Conservation (phyloP, 2,888 invertebrate species). For the Oligia strigilis region DNA sequence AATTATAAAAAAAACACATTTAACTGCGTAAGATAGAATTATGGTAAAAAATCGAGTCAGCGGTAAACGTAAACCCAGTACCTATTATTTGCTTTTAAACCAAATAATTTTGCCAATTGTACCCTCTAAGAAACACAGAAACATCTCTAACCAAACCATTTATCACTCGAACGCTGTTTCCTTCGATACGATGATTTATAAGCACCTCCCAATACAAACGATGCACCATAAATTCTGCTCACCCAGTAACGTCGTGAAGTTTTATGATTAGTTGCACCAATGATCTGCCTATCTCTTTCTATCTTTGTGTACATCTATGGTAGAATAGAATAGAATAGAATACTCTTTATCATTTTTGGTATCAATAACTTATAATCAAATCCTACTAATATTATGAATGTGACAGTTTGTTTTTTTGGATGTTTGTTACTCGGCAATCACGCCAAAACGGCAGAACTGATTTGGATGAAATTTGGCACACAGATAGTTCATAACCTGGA, state of each 20-base stretch:
- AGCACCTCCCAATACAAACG: conserved; percentile 50
- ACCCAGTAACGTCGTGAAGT: conserved; percentile 52
- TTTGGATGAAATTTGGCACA: too few species aligned
- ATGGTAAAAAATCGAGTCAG: neutral
- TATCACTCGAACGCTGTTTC: conserved; percentile 52
- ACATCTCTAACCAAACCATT: conserved; percentile 12
- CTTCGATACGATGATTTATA: conserved; percentile 62
- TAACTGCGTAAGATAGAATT: neutral
- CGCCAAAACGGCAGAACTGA: too few species aligned
- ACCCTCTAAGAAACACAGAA: neutral
- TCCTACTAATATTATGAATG: too few species aligned
- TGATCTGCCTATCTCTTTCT: neutral
- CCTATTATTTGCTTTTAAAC: neutral
- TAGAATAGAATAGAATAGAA: too few species aligned
- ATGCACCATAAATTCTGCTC: conserved; percentile 64
- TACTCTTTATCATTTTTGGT: too few species aligned
- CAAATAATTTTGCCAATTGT: neutral
- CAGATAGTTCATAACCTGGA: too few species aligned
- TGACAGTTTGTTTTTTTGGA: too few species aligned
- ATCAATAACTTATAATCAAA: too few species aligned
- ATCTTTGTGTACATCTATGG: too few species aligned
- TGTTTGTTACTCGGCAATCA: too few species aligned
- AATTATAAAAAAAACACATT: neutral
- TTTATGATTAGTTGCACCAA: neutral
- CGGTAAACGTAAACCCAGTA: neutral